Percentiles rank a stretch among this genome's conserved stretches.
phyloP scores from a whole-genome alignment of 2,888 invertebrate species.

The Seira sanloemensis region DNA sequence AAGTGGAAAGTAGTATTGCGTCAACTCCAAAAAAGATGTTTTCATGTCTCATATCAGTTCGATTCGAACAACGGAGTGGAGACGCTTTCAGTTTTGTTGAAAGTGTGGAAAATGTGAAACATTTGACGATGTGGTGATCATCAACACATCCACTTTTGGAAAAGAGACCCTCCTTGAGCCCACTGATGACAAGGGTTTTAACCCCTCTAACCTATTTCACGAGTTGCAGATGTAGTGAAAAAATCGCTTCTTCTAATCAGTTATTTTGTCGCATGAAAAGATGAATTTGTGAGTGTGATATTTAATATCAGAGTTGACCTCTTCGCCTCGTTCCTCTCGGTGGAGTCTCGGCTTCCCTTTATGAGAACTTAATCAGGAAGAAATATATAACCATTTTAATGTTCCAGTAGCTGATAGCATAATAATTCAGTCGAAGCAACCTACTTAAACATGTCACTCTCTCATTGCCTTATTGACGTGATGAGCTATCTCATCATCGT shows the following conservation, averaged over 20 bases:
- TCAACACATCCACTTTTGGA: constrained; percentile 31
- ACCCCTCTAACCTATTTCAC: constrained; percentile 66
- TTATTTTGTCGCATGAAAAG: constrained; percentile 68
- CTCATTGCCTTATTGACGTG: constrained; percentile 39
- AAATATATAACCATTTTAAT: constrained; percentile 3
- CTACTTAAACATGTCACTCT: constrained; percentile 40
- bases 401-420: background rate
- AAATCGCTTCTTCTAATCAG: no score
- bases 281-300: constrained; percentile 71
- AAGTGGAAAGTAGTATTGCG: constrained; percentile 8
- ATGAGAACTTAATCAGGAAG: background rate
- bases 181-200: constrained; percentile 67
- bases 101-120: constrained; percentile 60
- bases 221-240: constrained; percentile 68
- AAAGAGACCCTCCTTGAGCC: no score
- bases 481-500: constrained; percentile 19
- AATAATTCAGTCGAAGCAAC: no score
- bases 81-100: no score
- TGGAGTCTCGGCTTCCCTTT: constrained; percentile 37
- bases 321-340: constrained; percentile 43
- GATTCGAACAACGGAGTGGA: no score
- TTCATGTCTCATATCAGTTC: no score
- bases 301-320: constrained; percentile 64
- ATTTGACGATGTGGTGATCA: constrained; percentile 69
- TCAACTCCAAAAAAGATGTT: background rate